Conservation (phyloP, 2,797 vertebrate genomes). For the Liparis tanakae region DNA sequence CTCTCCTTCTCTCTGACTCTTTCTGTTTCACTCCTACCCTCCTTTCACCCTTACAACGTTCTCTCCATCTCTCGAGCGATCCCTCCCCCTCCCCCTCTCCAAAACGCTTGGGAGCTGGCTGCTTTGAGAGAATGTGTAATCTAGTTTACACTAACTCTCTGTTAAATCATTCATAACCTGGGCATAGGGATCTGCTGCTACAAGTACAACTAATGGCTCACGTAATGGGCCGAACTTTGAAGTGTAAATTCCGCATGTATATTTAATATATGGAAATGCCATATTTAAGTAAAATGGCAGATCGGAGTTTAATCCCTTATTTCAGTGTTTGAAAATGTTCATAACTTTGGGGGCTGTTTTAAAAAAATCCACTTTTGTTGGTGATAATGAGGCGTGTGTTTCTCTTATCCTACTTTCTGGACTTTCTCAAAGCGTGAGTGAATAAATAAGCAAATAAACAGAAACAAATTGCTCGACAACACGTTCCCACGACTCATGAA, state of each 20-base stretch:
- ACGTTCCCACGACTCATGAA: conserved; percentile 81
- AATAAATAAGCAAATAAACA: conserved; percentile 27
- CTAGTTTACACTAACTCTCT: conserved; percentile 90
- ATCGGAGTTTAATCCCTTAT: conserved; percentile 67
- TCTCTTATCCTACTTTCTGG: conserved; percentile 25
- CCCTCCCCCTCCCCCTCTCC: conserved; percentile 58
- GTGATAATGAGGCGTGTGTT: conserved; percentile 40
- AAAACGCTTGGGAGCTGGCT: conserved; percentile 88
- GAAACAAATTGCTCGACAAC: conserved; percentile 74
- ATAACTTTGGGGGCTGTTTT: conserved; percentile 27
- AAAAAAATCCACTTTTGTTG: conserved; percentile 21
- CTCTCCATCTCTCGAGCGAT: conserved; percentile 57
- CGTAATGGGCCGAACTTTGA: conserved; percentile 96
- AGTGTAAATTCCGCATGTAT: conserved; percentile 97
- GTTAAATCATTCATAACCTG: conserved; percentile 97
- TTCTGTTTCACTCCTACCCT: conserved; percentile 58
- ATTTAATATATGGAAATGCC: conserved; percentile 94
- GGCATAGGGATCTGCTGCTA: conserved; percentile 88
- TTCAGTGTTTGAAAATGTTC: conserved; percentile 54
- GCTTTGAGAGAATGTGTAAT: conserved; percentile 89
- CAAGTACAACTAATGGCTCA: conserved; percentile 92
- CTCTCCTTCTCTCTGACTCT: conserved; percentile 57
- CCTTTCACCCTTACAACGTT: conserved; percentile 49
- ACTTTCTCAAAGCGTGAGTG: conserved; percentile 32
- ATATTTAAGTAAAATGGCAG: conserved; percentile 77